Evolutionary conservation across 1,140 invertebrate species (phyloP), one percentile per base, ranked within the genome.

Genomic region (Aphaenogaster rudis): DNA sequence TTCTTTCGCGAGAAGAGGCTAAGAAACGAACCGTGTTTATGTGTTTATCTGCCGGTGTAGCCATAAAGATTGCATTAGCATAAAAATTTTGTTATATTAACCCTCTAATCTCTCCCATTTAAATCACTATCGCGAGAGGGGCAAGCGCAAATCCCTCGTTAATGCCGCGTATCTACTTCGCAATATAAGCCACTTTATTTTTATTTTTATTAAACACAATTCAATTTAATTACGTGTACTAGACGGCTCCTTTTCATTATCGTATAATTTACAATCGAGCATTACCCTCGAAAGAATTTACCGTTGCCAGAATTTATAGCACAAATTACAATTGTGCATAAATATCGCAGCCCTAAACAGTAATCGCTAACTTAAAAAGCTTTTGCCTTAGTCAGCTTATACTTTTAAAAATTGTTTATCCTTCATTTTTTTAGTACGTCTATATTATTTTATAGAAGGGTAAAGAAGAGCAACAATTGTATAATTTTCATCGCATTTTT

Each of bases 61-160:
- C 42, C 57, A 33, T 61, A 45, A 86, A 86, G 82, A 36, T 88
- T 59, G 59, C 76, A 48, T 90, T 89, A 79, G 63, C 71, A 63
- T 86, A 79, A 57, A 71, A 64, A 50, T 77, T 90, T 80, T 48
- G 54, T 50, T 71, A 42, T 7, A 74, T 84, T 72, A 72, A 61
- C 54, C 9, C 21, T 52, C 54, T 84, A 84, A 84, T 84, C 54
- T 42, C 54, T 17, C 8, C 54, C 45, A 36, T 76, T 84, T 76
- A 76, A 84, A 76, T 84, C 69, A 84, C 69, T 76, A 63, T 63
- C 52, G 28, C 13, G 13, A 61, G 67, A 57, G 54, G 42, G 54
- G 21, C 28, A 39, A 67, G 13, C 48, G 78, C 50, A 42, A 81
- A 72, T 74, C 69, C 54, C 80, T 76, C 80, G 80, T 84, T 84